Conservation (phyloP, 2,888 invertebrate species). For the Spilosoma lubricipeda region DNA sequence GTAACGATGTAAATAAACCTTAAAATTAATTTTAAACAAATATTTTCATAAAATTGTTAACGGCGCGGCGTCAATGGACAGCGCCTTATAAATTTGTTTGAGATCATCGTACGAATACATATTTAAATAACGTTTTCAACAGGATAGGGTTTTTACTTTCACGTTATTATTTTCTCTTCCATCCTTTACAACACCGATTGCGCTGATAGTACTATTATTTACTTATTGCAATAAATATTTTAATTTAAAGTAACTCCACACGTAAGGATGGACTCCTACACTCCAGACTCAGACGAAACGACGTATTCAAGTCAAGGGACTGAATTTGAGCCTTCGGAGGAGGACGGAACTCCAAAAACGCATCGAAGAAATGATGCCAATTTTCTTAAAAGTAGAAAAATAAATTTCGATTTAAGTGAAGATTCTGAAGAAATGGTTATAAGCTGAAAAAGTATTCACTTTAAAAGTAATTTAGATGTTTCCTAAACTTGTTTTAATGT, state of each 20-base stretch:
- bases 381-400: conserved; percentile 33
- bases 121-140: background rate
- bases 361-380: conserved; percentile 37
- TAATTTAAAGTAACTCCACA: background rate
- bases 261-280: background rate
- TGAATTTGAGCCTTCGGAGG: background rate
- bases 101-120: background rate
- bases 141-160: background rate
- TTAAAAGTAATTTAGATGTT: background rate
- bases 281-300: background rate
- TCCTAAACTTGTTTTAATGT: background rate
- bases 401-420: conserved; percentile 55
- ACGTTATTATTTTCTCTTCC: background rate
- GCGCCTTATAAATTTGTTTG: background rate
- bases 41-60: too few species aligned
- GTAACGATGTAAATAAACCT: too few species aligned
- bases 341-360: conserved; percentile 45
- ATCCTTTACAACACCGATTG: background rate
- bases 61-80: background rate
- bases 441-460: background rate
- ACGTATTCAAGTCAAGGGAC: background rate
- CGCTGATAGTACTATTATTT: too few species aligned
- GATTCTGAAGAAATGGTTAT: conserved; percentile 1
- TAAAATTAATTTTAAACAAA: too few species aligned
- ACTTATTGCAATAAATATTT: background rate